Percentiles rank a stretch among this genome's conserved stretches.
Evolutionary conservation across 2,888 invertebrate species (phyloP).

Genomic region (Corbicula japonica): DNA sequence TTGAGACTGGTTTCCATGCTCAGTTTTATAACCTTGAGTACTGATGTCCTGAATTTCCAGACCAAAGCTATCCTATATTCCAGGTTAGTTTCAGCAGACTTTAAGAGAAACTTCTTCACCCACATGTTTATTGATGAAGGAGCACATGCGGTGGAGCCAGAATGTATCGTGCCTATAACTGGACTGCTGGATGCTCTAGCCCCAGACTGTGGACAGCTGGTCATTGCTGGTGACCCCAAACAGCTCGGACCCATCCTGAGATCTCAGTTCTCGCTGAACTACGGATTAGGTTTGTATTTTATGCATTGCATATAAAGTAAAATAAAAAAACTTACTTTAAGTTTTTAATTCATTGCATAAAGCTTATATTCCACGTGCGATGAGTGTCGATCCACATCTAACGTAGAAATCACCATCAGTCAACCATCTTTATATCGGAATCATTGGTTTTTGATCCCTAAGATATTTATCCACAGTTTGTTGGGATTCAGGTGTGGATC

Average conservation of each 20-base stretch:
- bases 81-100: constrained; percentile 71
- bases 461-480: no score
- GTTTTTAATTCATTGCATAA: no score
- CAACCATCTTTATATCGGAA: no score
- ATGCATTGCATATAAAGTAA: not conserved
- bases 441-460: no score
- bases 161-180: constrained; percentile 92
- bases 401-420: no score
- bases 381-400: no score
- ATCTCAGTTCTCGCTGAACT: constrained; percentile 89
- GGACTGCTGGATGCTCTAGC: constrained; percentile 67
- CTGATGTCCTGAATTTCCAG: no score
- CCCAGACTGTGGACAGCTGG: constrained; percentile 86
- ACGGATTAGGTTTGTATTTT: constrained; percentile 88
- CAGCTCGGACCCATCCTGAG: constrained; percentile 94
- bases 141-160: constrained; percentile 96
- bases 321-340: not conserved
- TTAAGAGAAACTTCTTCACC: constrained; percentile 69
- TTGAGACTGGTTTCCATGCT: no score
- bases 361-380: no score
- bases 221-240: constrained; percentile 93
- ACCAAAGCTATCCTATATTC: constrained; percentile 10
- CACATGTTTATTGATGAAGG: constrained; percentile 87
- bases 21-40: no score
- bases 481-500: no score